These are phyloP conservation scores for Squalus acanthias DNA, from an alignment of 2,797 vertebrate species.

Conservation along the genomic window DNA sequence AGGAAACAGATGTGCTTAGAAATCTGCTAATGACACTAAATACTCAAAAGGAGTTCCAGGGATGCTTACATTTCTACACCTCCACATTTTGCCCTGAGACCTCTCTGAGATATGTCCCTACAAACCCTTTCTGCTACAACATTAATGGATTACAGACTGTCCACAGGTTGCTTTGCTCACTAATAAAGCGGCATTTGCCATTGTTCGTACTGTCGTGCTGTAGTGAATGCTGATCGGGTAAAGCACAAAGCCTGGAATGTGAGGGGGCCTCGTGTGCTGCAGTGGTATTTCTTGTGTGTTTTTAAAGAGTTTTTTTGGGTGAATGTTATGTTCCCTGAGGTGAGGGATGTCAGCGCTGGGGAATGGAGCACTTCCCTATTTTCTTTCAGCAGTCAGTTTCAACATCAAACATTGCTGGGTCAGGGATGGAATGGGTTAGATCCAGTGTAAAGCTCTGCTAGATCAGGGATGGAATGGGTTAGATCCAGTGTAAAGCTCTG, in stretches of 20 bases:
- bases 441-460: background rate
- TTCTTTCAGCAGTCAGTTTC: background rate
- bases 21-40: background rate
- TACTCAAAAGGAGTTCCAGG: background rate
- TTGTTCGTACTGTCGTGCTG: background rate
- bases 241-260: slow-evolving; percentile 25
- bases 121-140: background rate
- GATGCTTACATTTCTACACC: background rate
- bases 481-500: background rate
- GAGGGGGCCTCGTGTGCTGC: background rate
- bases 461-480: background rate
- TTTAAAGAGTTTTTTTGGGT: background rate
- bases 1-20: background rate
- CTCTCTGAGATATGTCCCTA: background rate
- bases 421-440: background rate
- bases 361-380: background rate
- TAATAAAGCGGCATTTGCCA: background rate
- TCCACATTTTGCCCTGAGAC: background rate
- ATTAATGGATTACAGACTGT: background rate
- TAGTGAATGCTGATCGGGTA: background rate
- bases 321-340: background rate
- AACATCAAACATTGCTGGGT: background rate
- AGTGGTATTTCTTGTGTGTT: background rate
- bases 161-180: background rate
- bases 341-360: background rate